Percentiles rank a stretch among this genome's conserved stretches.
phyloP scores from a whole-genome alignment of 35 echinoderm and acorn worm genomes.

The Diadema setosum region DNA sequence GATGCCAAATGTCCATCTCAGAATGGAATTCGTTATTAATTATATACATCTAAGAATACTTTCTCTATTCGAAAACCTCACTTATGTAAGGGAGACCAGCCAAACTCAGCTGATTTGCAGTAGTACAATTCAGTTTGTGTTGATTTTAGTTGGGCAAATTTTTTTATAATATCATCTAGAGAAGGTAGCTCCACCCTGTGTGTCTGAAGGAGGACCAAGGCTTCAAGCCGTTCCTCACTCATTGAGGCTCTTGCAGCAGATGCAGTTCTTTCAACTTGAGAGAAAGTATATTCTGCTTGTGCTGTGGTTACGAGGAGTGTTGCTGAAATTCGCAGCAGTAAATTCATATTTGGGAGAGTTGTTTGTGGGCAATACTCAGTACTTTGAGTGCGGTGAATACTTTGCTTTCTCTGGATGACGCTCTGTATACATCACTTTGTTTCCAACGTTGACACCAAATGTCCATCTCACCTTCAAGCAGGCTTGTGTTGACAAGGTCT shows the following conservation, averaged over 20 bases:
- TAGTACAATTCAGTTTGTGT: no score
- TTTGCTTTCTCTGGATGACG: not conserved
- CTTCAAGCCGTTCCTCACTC: slow-evolving; percentile 17
- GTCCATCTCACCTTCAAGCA: not conserved
- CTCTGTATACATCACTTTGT: not conserved
- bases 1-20: no score
- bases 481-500: not conserved
- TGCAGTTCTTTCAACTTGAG: slow-evolving; percentile 3
- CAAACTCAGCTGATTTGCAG: no score
- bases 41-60: no score
- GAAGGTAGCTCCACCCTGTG: not conserved
- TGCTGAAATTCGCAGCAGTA: not conserved
- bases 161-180: not conserved
- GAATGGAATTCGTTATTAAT: no score
- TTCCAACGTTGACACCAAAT: not conserved
- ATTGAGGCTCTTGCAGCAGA: slow-evolving; percentile 10
- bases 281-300: slow-evolving; percentile 10
- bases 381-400: no score
- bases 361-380: not conserved
- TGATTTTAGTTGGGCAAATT: no score
- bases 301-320: not conserved
- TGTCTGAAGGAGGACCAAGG: slow-evolving; percentile 7
- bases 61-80: no score
- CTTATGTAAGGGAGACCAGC: no score
- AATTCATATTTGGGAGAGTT: not conserved